A percentile compares a stretch with the other conserved stretches of the same genome.
Evolutionary conservation across 2,888 invertebrate species (phyloP).

Genomic region (Eupithecia abbreviata): DNA sequence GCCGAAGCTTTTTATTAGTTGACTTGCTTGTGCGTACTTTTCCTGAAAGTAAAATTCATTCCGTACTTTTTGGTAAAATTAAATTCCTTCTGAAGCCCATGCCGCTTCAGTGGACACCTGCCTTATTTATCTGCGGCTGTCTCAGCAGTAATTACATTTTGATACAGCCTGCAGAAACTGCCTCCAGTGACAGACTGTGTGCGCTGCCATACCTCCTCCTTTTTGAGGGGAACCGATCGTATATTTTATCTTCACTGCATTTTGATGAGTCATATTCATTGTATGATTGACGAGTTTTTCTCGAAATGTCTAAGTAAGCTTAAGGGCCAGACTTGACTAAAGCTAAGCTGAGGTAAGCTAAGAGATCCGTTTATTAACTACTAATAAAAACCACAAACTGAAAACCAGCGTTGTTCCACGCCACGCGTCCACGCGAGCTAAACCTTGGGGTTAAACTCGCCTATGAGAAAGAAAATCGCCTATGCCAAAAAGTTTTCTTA

Average conservation of each 20-base stretch:
- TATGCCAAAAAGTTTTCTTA: too few species aligned
- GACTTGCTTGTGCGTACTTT: too few species aligned
- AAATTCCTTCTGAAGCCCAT: not conserved
- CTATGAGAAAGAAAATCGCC: too few species aligned
- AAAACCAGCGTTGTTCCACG: too few species aligned
- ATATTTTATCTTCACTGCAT: not conserved
- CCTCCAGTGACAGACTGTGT: constrained; percentile 45
- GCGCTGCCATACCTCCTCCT: constrained; percentile 39
- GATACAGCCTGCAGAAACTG: constrained; percentile 45
- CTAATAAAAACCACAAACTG: too few species aligned
- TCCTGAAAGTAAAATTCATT: too few species aligned
- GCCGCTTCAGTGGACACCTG: not conserved
- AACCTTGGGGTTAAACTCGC: too few species aligned
- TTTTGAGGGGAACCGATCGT: constrained; percentile 35
- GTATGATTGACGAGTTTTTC: not conserved
- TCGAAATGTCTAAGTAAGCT: too few species aligned
- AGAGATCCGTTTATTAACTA: too few species aligned
- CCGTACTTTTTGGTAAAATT: not conserved
- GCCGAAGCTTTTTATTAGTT: not conserved
- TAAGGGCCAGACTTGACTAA: too few species aligned
- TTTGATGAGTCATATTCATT: not conserved
- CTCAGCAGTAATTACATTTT: constrained; percentile 53
- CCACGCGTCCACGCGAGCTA: too few species aligned
- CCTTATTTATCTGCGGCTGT: constrained; percentile 37
- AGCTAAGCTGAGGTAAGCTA: too few species aligned